A percentile compares a stretch with the other conserved stretches of the same genome.
Conservation (phyloP, 2,888 invertebrate species). For the Cosmopolites sordidus region DNA sequence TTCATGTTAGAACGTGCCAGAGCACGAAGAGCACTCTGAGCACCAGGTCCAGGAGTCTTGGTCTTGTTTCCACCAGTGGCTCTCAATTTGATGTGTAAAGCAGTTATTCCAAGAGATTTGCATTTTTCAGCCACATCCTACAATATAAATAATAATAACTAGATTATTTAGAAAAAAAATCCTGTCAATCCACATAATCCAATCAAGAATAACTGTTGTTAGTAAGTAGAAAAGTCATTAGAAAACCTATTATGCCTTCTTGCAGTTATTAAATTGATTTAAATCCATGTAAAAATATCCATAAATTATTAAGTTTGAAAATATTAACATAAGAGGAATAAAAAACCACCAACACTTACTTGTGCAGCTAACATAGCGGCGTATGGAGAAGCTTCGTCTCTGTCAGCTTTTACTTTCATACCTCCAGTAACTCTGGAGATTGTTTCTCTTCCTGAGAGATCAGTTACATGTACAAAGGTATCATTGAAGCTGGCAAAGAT, state of each 20-base stretch:
- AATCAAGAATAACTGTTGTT: no score
- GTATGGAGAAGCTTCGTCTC: slow-evolving; percentile 99
- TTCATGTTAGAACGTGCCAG: slow-evolving; percentile 99
- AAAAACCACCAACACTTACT: no score
- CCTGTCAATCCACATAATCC: no score
- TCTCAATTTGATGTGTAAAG: slow-evolving; percentile 95
- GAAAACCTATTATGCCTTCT: no score
- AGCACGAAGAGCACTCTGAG: slow-evolving; percentile 95
- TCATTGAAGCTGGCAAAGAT: slow-evolving; percentile 99
- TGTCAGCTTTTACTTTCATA: slow-evolving; percentile 99
- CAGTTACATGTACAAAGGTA: slow-evolving; percentile 99
- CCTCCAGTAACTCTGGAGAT: slow-evolving; percentile 94
- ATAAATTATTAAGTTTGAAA: no score
- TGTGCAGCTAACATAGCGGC: slow-evolving; percentile 99
- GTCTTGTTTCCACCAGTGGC: slow-evolving; percentile 99
- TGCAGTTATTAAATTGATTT: no score
- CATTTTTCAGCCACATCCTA: slow-evolving; percentile 98
- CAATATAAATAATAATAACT: slow-evolving; percentile 24
- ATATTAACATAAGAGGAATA: no score
- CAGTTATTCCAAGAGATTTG: slow-evolving; percentile 94
- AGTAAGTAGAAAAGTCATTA: no score
- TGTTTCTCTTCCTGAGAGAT: slow-evolving; percentile 94
- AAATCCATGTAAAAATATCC: no score
- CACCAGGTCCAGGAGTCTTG: slow-evolving; percentile 98
- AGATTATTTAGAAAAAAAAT: neutral